phyloP scores from a whole-genome alignment of 2,113 vertebrate genomes.

The Verasper variegatus region DNA sequence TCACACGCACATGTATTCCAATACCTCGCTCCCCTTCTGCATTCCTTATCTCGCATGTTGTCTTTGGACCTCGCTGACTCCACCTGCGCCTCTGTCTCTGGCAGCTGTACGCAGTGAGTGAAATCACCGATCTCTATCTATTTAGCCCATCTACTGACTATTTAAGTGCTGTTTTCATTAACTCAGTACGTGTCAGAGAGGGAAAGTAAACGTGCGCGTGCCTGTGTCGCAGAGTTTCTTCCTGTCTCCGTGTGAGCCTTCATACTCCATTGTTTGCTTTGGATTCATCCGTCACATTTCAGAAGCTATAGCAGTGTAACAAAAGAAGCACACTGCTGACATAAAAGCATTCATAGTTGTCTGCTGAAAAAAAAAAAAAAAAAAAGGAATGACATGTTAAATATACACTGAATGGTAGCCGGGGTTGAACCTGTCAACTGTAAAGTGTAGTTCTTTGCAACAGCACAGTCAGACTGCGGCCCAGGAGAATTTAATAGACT shows the following conservation, averaged over 20 bases:
- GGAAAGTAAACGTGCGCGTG: not conserved
- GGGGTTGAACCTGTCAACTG: not conserved
- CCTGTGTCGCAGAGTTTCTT: not conserved
- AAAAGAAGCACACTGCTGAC: not conserved
- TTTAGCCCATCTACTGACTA: not conserved
- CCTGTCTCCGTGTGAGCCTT: not conserved
- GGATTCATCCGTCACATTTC: conserved; percentile 23
- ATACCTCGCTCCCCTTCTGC: conserved; percentile 8
- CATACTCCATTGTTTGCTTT: conserved; percentile 3
- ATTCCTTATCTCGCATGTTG: not conserved
- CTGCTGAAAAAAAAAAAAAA: not conserved
- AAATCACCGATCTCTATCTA: conserved; percentile 18
- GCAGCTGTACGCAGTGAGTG: not conserved
- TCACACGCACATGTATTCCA: conserved; percentile 35
- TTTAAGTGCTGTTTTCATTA: conserved; percentile 22
- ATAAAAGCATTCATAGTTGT: not conserved
- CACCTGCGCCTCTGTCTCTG: conserved; percentile 19
- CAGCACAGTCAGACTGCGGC: not conserved
- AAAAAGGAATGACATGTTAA: not conserved
- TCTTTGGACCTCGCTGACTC: conserved; percentile 13
- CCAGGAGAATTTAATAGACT: not conserved
- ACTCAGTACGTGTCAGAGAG: not conserved
- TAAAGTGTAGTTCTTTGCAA: not conserved
- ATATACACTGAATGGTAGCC: not conserved
- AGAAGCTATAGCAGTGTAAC: not conserved